Evolutionary conservation across 2,797 vertebrate species (phyloP), one percentile per base, ranked within the genome.

Genomic region (Aldrovandia affinis): DNA sequence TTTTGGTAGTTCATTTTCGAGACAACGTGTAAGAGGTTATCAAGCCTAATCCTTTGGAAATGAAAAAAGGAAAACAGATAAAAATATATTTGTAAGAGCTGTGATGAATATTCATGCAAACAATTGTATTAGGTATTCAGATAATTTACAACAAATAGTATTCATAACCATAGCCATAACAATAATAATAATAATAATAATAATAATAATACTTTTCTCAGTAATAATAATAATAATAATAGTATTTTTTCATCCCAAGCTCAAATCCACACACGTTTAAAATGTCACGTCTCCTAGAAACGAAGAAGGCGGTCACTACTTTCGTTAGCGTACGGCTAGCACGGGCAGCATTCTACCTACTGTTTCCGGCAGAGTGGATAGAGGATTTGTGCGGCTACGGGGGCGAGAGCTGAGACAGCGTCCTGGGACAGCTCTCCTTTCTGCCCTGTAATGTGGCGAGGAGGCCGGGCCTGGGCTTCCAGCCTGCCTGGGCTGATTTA

Each of bases 341-440:
- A n/a, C n/a, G n/a, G n/a, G n/a, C n/a, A 50, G 6, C 47, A 2
- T 22, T 5, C 33, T 70, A 15, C 68, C 18, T 30, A 30, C 33
- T 6, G 33, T 15, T 39, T 18, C 68, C 33, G 20, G 25, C 61
- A 30, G 25, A 63, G 61, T n/a, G 61, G 22, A 25, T 25, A 28
- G 61, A 28, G 4, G 61, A 63, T 30, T 70, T 70, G 12, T 1
- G 10, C 2, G 33, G 39, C 15, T 39, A 44, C n/a, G 92, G 91
- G 87, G 87, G 75, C 7, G 89, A 89, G 90, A 92, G 86, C 86
- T 89, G 84, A 87, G 91, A 89, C 8, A 14, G 89, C 89, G 90
- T 92, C 92, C 0, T 10, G 92, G 91, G 90, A 85, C 91, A 92
- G 89, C 68, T 39, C 68, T 94, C 95, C 95, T 93, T 95, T 93